These are phyloP conservation scores for Sorex araneus DNA, from an alignment of 2,113 vertebrate genomes.

Conservation along the genomic window DNA sequence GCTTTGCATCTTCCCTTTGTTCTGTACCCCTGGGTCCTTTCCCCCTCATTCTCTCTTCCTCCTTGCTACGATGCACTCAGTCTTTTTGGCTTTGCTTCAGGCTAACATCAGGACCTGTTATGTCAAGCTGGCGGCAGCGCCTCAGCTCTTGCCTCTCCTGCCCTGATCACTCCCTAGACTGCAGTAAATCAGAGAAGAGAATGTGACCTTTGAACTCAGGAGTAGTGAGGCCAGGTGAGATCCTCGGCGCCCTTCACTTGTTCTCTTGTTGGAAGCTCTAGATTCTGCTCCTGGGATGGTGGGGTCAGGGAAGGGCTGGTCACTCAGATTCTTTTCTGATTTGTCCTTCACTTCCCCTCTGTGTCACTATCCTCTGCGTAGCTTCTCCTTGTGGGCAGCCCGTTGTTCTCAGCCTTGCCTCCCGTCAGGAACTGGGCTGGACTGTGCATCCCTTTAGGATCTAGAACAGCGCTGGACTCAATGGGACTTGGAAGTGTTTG, in stretches of 20 bases:
- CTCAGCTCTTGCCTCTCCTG: not conserved
- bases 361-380: not conserved
- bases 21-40: not conserved
- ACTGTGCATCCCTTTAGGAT: not conserved
- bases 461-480: not conserved
- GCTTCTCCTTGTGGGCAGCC: not conserved
- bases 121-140: not conserved
- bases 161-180: not conserved
- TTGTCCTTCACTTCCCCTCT: not conserved
- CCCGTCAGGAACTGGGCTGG: not conserved
- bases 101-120: constrained; percentile 15
- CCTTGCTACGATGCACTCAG: not conserved
- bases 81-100: constrained; percentile 5
- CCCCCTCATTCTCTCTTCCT: not conserved
- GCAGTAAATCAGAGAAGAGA: too few species aligned
- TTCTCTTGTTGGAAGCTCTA: not conserved
- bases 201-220: not conserved
- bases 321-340: not conserved
- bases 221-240: not conserved
- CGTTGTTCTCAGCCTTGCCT: not conserved
- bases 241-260: not conserved
- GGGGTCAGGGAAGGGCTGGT: not conserved
- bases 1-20: not conserved
- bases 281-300: not conserved
- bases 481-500: not conserved